Conservation (phyloP, 1,140 invertebrate species). For the Tribolium castaneum region DNA sequence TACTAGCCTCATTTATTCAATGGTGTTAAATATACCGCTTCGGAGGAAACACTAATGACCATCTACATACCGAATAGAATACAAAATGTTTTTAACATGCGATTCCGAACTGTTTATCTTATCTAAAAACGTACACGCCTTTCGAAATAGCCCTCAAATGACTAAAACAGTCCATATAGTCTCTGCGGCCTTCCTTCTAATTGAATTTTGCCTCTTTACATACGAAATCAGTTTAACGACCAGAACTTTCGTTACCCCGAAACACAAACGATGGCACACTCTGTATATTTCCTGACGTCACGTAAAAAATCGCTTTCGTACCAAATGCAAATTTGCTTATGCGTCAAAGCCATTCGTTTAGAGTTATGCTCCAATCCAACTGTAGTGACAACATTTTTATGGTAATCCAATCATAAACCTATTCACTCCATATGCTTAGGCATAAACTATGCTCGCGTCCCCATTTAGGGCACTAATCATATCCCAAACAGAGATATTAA, state of each 20-base stretch:
- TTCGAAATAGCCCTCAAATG: slow-evolving; percentile 8
- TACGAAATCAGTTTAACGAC: background rate
- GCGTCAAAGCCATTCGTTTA: slow-evolving; percentile 13
- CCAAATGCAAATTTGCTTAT: slow-evolving; percentile 32
- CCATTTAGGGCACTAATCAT: background rate
- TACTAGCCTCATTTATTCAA: slow-evolving; percentile 44
- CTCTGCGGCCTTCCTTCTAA: slow-evolving; percentile 1
- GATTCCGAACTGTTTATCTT: slow-evolving; percentile 43
- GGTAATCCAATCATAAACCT: slow-evolving; percentile 20
- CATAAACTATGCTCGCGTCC: background rate
- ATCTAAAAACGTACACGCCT: slow-evolving; percentile 39
- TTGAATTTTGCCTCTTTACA: slow-evolving; percentile 28
- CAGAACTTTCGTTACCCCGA: background rate
- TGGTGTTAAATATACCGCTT: slow-evolving; percentile 42
- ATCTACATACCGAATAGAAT: slow-evolving; percentile 49
- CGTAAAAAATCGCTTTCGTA: background rate
- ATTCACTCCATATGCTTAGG: background rate
- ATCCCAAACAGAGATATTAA: no score
- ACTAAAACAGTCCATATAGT: slow-evolving; percentile 5
- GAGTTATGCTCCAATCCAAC: slow-evolving; percentile 21
- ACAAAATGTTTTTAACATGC: slow-evolving; percentile 43
- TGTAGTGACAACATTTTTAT: slow-evolving; percentile 29
- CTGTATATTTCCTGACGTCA: background rate
- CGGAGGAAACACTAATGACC: slow-evolving; percentile 44
- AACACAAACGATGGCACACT: background rate